These are phyloP conservation scores for Corythaeola cristata DNA, from an alignment of 2,113 vertebrate species.

Conservation along the genomic window DNA sequence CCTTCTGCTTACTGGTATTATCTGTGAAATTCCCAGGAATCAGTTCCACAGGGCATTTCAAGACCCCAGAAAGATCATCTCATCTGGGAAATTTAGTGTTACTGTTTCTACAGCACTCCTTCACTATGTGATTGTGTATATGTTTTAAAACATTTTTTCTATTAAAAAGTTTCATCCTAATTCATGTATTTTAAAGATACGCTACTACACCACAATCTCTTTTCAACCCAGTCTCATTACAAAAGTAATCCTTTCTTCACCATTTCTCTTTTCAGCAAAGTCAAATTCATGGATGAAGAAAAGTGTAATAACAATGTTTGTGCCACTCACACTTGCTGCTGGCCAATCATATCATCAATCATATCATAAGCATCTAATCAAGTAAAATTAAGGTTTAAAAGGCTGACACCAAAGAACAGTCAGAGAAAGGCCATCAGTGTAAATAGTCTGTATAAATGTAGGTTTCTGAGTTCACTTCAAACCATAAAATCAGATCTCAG, in stretches of 20 bases:
- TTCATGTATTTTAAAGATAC: neutral
- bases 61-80: neutral
- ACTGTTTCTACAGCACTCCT: neutral
- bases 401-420: neutral
- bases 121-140: neutral
- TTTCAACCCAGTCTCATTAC: neutral
- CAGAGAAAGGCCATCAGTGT: neutral
- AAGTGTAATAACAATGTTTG: neutral
- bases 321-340: neutral
- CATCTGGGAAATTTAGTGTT: neutral
- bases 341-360: neutral
- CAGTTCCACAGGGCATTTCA: neutral
- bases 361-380: neutral
- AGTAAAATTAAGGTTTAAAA: neutral
- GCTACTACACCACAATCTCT: neutral
- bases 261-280: neutral
- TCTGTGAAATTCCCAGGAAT: neutral
- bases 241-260: neutral
- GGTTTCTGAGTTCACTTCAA: neutral
- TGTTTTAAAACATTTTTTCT: neutral
- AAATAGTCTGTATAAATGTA: neutral
- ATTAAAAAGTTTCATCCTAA: neutral
- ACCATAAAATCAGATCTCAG: neutral
- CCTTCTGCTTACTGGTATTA: neutral
- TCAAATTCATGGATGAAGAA: neutral